Percentiles rank a stretch among this genome's conserved stretches.
These are phyloP conservation scores for Tanypteryx hageni DNA, from an alignment of 2,888 invertebrate species.

Conservation along the genomic window DNA sequence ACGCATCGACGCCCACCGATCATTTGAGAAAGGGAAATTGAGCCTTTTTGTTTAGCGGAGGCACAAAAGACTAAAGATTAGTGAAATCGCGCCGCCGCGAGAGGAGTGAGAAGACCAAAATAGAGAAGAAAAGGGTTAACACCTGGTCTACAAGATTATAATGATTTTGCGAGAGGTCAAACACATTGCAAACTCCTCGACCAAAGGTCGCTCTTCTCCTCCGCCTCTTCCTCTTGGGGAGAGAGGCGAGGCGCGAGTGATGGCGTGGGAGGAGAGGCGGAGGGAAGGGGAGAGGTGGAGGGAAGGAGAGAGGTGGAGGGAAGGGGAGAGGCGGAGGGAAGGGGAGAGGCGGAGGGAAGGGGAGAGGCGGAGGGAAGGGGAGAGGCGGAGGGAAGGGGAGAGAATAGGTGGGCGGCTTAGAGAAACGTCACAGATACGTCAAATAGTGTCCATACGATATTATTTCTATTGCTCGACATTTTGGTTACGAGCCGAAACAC, in stretches of 20 bases:
- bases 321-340: background rate
- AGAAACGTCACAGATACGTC: conserved; percentile 41
- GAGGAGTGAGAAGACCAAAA: background rate
- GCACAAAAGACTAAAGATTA: background rate
- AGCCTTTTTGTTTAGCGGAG: background rate
- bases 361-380: background rate
- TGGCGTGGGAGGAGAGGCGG: background rate
- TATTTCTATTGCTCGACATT: background rate
- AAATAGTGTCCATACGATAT: conserved; percentile 54
- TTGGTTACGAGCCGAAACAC: background rate
- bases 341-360: background rate
- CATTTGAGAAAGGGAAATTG: background rate
- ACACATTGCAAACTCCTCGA: conserved; percentile 9
- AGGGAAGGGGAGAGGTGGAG: background rate
- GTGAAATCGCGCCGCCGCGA: background rate
- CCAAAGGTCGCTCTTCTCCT: conserved; percentile 23
- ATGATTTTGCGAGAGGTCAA: conserved; percentile 19
- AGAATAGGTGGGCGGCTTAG: background rate
- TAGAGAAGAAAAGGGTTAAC: background rate
- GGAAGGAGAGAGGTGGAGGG: background rate
- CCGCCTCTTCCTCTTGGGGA: background rate
- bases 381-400: background rate
- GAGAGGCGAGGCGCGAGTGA: background rate
- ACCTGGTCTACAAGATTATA: background rate
- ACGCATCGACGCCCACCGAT: conserved; percentile 18